Base-by-base conservation (phyloP, 1,140 invertebrate genomes). In the Brachionus calyciflorus region DNA sequence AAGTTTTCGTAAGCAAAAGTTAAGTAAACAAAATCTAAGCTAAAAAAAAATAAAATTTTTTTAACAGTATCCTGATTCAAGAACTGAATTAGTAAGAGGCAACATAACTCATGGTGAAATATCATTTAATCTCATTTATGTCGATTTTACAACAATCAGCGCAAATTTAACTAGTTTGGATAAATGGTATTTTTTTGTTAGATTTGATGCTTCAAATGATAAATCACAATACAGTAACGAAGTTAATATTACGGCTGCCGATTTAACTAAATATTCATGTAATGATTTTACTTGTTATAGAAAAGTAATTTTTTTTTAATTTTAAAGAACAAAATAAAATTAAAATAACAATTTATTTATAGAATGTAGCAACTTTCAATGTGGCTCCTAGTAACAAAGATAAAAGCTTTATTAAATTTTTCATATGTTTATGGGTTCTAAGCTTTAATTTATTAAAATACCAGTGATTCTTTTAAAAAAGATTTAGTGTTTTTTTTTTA, bases 1-100 rank as follows among this genome's bases (percentile, higher is more conserved):
- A 24, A 55, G 53, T 55, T 55, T 55, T n/a, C 33, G 53, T 55
- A 55, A 55, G 2, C n/a, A n/a, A n/a, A n/a, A n/a, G n/a, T n/a
- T n/a, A n/a, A n/a, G n/a, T n/a, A n/a, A n/a, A n/a, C n/a, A 28
- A 28, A 17, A 28, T 30, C 33, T 28, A 55, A n/a, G 9, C 0
- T 10, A 55, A 26, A 55, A 55, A 30, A 28, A 0, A 28, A n/a
- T 2, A 5, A 10, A 55, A 55, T 14, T 55, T 55, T 30, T 55
- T 53, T 55, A 9, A 10, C 14, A 60, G 55, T 60, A 60, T 60
- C 55, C 55, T 9, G 17, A 60, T 17, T 33, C 37, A 9, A 33
- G 19, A 17, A 60, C 55, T 14, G 19, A 33, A 37, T 19, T 60
- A 37, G n/a, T 2, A 7, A 17, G 37, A 0, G 33, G n/a, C 19